Conservation (phyloP, 2,797 vertebrate genomes). For the Pelobates cultripes region DNA sequence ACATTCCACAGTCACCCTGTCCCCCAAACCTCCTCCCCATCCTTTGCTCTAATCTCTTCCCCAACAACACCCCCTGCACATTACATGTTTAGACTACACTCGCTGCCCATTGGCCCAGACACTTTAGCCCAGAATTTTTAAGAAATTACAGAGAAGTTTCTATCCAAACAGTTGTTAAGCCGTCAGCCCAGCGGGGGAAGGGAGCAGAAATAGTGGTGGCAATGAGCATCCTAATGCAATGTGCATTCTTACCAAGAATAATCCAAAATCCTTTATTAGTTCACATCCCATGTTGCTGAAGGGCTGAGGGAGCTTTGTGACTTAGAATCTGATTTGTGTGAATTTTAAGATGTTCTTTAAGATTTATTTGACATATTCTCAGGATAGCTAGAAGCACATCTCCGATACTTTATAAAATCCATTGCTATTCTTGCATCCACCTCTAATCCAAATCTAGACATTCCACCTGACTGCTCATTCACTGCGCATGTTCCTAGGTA, state of each 20-base stretch:
- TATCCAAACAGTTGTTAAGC: conserved; percentile 62
- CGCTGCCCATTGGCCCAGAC: conserved; percentile 60
- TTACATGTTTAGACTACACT: conserved; percentile 63
- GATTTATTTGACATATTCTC: too few species aligned
- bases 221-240: not conserved
- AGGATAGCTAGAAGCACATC: too few species aligned
- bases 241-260: not conserved
- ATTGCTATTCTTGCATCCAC: too few species aligned
- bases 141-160: conserved; percentile 53
- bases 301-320: too few species aligned
- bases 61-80: conserved; percentile 27
- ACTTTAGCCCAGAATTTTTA: conserved; percentile 49
- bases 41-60: conserved; percentile 48
- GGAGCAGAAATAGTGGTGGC: not conserved
- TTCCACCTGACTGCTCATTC: too few species aligned
- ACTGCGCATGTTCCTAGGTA: too few species aligned
- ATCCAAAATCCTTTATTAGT: not conserved
- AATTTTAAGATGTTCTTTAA: too few species aligned
- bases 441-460: too few species aligned
- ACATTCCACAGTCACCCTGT: conserved; percentile 58
- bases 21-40: conserved; percentile 52
- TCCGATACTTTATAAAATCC: too few species aligned
- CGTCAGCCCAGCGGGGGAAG: conserved; percentile 15
- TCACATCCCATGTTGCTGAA: not conserved
- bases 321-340: too few species aligned